Evolutionary conservation across 1,140 invertebrate species (phyloP), one percentile per base, ranked within the genome.

Genomic region (Agrilus planipennis): DNA sequence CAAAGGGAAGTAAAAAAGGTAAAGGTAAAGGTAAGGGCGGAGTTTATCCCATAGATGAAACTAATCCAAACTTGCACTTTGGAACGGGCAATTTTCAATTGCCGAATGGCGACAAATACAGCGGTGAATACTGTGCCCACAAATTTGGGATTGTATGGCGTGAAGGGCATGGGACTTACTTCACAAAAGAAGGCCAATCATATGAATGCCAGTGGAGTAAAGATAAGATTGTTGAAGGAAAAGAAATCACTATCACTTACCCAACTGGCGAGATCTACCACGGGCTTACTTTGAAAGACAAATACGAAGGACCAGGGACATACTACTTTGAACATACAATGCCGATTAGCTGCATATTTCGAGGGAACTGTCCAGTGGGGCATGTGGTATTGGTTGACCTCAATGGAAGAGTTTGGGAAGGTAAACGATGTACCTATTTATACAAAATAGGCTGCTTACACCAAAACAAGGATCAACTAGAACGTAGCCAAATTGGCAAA

Each of bases 151-250:
- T 54, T 10, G 34, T 56, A 16, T 60, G 57, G 57, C 46, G 55
- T 16, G 50, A 60, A 51, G 57, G 57, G 19, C 34, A 41, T 14
- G 57, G 57, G 12, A 45, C 31, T 27, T 59, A 59, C 31, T 38
- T 17, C 5, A 54, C 53, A 0, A 38, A 51, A 27, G 55, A 58
- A 29, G 51, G 50, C 1, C 54, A 60, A 34, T 34, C 39, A 11
- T 60, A 60, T 29, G 36, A 47, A 47, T 54, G 57, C 14, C 21
- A 45, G 21, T 60, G 57, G 57, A 39, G 43, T 14, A 50, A 54
- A 23, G 57, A 60, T 38, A 58, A 58, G 29, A 34, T 60, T n/a
- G 22, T 50, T 10, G 52, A 55, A 29, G 30, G 29, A 9, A 32
- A 28, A 15, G 38, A 42, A n/a, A 12, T 50, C 1, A 20, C 29